phyloP scores from a whole-genome alignment of 2,888 invertebrate genomes.

The Philereme vetulata region DNA sequence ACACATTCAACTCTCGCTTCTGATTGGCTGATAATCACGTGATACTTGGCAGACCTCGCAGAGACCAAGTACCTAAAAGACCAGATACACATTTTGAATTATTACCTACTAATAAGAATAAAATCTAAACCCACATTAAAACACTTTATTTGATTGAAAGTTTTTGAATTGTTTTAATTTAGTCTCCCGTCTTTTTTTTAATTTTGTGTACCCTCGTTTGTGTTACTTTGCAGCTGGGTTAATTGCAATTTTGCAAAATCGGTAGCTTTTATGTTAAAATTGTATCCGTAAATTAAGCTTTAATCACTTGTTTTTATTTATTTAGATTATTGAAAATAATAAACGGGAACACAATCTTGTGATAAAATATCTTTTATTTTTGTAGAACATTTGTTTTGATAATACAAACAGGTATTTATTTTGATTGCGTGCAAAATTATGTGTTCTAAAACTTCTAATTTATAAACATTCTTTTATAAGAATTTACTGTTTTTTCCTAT shows the following conservation, averaged over 20 bases:
- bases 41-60: slow-evolving; percentile 39
- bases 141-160: slow-evolving; percentile 1
- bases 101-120: slow-evolving; percentile 19
- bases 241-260: slow-evolving; percentile 25
- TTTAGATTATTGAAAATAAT: slow-evolving; percentile 54
- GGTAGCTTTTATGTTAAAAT: slow-evolving; percentile 28
- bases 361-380: slow-evolving; percentile 70
- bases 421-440: slow-evolving; percentile 51
- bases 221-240: slow-evolving; percentile 15
- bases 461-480: slow-evolving; percentile 46
- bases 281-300: slow-evolving; percentile 64
- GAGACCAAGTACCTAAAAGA: slow-evolving; percentile 40
- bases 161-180: slow-evolving; percentile 7
- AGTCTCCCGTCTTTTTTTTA: slow-evolving; percentile 22
- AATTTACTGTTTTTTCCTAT: slow-evolving; percentile 42
- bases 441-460: slow-evolving; percentile 50
- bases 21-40: slow-evolving; percentile 42
- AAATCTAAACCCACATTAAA: slow-evolving; percentile 6
- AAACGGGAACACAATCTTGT: slow-evolving; percentile 75
- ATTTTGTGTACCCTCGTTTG: slow-evolving; percentile 14
- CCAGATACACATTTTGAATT: slow-evolving; percentile 42
- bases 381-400: slow-evolving; percentile 48
- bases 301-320: slow-evolving; percentile 68
- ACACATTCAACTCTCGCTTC: slow-evolving; percentile 24
- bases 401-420: slow-evolving; percentile 51